Conservation (phyloP, 2,113 vertebrate species). For the Junco hyemalis region DNA sequence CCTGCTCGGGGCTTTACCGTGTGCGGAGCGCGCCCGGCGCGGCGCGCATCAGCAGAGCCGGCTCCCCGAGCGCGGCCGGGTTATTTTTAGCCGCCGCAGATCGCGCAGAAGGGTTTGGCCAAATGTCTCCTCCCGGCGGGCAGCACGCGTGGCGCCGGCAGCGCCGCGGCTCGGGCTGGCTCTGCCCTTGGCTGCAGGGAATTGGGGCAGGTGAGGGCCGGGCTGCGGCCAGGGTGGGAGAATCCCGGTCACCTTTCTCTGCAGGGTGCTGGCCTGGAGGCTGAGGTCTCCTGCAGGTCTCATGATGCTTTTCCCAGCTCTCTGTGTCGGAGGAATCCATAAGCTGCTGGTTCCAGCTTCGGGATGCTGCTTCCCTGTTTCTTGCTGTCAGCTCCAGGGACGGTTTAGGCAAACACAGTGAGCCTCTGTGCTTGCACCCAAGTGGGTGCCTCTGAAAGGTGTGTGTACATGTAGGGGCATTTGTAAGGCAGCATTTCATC, state of each 20-base stretch:
- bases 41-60: neutral
- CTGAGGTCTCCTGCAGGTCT: neutral
- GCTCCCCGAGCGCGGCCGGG: neutral
- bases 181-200: rapidly evolving
- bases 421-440: rapidly evolving
- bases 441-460: rapidly evolving
- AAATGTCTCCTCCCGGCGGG: neutral
- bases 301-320: neutral
- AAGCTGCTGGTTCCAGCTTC: neutral
- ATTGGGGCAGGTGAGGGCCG: neutral
- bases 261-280: neutral
- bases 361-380: neutral
- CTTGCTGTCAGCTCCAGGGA: neutral
- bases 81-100: slow-evolving; percentile 60
- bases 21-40: neutral
- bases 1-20: rapidly evolving
- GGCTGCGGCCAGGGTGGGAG: neutral
- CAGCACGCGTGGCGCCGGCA: neutral
- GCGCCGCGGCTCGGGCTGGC: neutral
- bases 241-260: neutral
- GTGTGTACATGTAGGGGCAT: rapidly evolving
- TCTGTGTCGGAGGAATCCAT: rapidly evolving
- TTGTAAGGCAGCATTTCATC: neutral
- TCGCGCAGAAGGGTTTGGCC: slow-evolving; percentile 1
- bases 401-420: neutral